Evolutionary conservation across 2,888 invertebrate species (phyloP).

Genomic region (Microchrysa polita): DNA sequence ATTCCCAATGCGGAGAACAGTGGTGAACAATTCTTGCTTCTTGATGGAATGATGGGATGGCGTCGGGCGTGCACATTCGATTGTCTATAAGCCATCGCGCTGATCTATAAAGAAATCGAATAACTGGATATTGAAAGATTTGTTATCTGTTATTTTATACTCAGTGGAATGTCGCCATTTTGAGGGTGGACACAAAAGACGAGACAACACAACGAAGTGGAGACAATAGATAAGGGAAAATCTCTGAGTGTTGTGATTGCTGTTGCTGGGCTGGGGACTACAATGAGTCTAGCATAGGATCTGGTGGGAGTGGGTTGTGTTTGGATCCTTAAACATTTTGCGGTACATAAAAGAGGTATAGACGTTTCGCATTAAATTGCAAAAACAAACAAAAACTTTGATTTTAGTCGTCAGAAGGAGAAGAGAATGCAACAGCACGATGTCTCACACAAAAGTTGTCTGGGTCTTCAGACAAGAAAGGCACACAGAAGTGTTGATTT

Average conservation of each 20-base stretch:
- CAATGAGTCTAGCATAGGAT: background rate
- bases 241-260: slow-evolving; percentile 7
- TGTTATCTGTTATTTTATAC: slow-evolving; percentile 44
- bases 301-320: background rate
- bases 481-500: too few relatives aligned
- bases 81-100: slow-evolving; percentile 32
- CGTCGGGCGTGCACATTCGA: slow-evolving; percentile 33
- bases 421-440: too few relatives aligned
- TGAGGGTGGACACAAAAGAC: background rate
- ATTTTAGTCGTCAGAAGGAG: too few relatives aligned
- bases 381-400: too few relatives aligned
- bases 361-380: background rate
- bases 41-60: slow-evolving; percentile 36
- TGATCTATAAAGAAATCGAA: slow-evolving; percentile 38
- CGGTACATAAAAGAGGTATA: slow-evolving; percentile 38
- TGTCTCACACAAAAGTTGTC: too few relatives aligned
- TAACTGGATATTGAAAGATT: slow-evolving; percentile 42
- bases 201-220: background rate
- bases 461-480: too few relatives aligned
- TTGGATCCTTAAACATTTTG: slow-evolving; percentile 26
- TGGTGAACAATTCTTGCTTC: slow-evolving; percentile 24
- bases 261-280: too few relatives aligned
- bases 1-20: background rate
- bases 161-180: slow-evolving; percentile 25
- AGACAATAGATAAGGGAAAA: background rate